Evolutionary conservation across 2,888 invertebrate species (phyloP).

Genomic region (Sinotaia quadrata): DNA sequence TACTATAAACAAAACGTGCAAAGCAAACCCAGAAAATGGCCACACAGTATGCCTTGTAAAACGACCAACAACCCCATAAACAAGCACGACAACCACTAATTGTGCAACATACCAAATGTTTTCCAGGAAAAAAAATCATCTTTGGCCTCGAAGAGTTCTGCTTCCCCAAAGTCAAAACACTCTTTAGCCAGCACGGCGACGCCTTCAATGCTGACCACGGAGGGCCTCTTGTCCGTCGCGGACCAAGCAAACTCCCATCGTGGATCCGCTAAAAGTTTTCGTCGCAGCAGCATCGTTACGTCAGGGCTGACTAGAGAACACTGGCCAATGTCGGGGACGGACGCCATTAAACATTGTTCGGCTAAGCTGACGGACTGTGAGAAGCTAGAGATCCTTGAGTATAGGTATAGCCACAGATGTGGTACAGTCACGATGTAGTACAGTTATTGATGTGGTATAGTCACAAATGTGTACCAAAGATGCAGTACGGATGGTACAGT

Average conservation of each 20-base stretch:
- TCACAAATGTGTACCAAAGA: background rate
- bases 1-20: no score
- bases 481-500: no score
- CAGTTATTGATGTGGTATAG: background rate
- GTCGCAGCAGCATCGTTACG: background rate
- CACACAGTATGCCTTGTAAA: background rate
- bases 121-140: no score
- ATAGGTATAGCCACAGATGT: slow-evolving; percentile 10
- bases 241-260: no score
- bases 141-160: no score
- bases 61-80: background rate
- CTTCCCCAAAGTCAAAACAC: no score
- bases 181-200: background rate
- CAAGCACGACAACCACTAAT: background rate
- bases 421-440: background rate
- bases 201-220: slow-evolving; percentile 1
- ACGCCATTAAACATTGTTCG: background rate
- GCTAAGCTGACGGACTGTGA: slow-evolving; percentile 7
- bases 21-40: no score
- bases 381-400: slow-evolving; percentile 10
- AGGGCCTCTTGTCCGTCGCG: background rate
- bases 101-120: no score
- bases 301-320: background rate
- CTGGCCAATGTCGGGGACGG: slow-evolving; percentile 7
- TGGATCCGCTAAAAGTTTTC: no score